Evolutionary conservation across 1,140 invertebrate species (phyloP).

Genomic region (Mactra quadrangularis): DNA sequence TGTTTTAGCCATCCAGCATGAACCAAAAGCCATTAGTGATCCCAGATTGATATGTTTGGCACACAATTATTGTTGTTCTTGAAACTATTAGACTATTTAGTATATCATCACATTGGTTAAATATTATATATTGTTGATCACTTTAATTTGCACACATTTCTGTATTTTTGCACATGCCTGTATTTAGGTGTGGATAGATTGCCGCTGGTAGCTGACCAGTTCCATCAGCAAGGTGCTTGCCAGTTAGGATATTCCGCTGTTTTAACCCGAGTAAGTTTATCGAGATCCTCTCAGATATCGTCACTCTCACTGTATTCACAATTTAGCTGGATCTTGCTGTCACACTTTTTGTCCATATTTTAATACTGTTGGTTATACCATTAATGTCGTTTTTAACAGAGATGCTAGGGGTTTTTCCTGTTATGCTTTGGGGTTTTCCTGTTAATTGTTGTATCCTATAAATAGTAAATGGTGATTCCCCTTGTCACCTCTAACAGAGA

Average conservation of each 20-base stretch:
- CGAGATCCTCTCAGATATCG: constrained; percentile 9
- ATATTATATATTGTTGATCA: no score
- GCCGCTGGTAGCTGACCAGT: constrained; percentile 79
- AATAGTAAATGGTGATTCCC: no score
- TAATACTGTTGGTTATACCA: constrained; percentile 18
- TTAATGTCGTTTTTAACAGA: constrained; percentile 26
- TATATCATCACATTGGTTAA: no score
- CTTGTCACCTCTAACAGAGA: no score
- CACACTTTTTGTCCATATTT: background rate
- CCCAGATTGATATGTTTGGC: no score
- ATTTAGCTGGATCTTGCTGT: constrained; percentile 19
- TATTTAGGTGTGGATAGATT: constrained; percentile 65
- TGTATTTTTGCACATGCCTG: constrained; percentile 46
- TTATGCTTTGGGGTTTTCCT: no score
- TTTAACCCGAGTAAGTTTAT: constrained; percentile 90
- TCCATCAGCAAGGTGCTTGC: constrained; percentile 95
- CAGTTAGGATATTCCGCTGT: constrained; percentile 95
- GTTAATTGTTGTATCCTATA: no score
- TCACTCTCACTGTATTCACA: background rate
- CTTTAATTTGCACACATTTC: constrained; percentile 1
- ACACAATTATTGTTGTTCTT: no score
- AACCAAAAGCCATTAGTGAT: no score
- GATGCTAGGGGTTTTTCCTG: constrained; percentile 1
- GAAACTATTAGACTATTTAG: no score
- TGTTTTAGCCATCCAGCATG: no score